Conservation (phyloP, 2,888 invertebrate species). For the Leucania comma region DNA sequence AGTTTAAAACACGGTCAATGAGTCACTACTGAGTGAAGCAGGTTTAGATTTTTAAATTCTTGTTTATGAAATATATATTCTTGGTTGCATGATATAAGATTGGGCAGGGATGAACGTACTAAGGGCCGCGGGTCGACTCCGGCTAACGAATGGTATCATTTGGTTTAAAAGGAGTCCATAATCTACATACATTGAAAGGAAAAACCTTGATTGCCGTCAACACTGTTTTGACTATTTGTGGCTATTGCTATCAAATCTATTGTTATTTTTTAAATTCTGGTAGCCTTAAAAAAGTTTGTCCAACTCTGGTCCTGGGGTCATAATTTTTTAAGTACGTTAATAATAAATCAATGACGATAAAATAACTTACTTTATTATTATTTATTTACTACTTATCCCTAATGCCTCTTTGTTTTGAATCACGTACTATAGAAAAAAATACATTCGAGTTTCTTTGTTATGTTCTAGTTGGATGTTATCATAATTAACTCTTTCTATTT, state of each 20-base stretch:
- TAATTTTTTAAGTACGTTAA: background rate
- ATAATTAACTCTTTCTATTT: background rate
- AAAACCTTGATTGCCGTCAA: background rate
- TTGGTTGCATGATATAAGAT: background rate
- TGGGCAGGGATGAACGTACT: background rate
- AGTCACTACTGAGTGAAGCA: background rate
- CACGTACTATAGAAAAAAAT: background rate
- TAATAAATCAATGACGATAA: background rate
- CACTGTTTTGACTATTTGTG: background rate
- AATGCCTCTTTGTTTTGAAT: constrained; percentile 19
- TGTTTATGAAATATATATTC: background rate
- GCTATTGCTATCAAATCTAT: background rate
- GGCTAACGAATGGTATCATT: background rate
- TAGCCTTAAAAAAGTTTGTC: background rate
- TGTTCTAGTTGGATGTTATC: constrained; percentile 10
- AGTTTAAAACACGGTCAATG: background rate
- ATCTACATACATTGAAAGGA: background rate
- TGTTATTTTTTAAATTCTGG: background rate
- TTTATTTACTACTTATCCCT: constrained; percentile 1
- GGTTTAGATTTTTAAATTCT: background rate
- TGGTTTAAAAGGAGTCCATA: background rate
- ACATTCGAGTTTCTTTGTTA: constrained; percentile 12
- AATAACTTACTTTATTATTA: background rate
- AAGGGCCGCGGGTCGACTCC: background rate
- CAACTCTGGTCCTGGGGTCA: background rate